Evolutionary conservation across 2,888 invertebrate genomes (phyloP), one percentile per base, ranked within the genome.

Genomic region (Campopleginae sp.): DNA sequence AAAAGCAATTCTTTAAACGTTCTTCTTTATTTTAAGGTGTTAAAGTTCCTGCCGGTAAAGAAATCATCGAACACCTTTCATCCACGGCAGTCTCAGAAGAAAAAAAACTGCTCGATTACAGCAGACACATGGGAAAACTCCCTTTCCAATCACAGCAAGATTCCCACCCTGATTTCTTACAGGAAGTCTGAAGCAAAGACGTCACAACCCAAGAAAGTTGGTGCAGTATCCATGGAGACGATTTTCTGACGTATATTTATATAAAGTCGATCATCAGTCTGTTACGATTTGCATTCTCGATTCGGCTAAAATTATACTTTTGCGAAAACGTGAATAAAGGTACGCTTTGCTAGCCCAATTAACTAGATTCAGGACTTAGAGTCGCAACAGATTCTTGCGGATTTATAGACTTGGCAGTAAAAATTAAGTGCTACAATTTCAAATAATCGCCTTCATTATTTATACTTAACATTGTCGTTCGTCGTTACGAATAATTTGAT

Each of bases 191-290:
- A 54, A 8, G 8, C 54, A 54, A 23, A 23, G 54, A 54, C 12
- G 19, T 38, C 63, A 42, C 10, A 46, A 1, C 17, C 12, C 44
- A n/a, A 31, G 23, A 7, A 31, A 74, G 76, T 48, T 42, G n/a
- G 42, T n/a, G 2, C 27, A n/a, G 85, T 85, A 80, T 85, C 85
- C 79, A 81, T 79, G 82, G 85, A 80, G 72, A 84, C 84, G 77
- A 84, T 77, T 84, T 74, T 46, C 68, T 27, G 80, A 12, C 61
- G 42, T 48, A 31, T 27, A 38, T 27, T 58, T 51, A 58, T 51
- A 58, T 81, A 48, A 31, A 46, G 75, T 66, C 61, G 44, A 63
- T 12, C 71, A 76, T 71, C 81, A 81, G 82, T 86, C 63, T 4
- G 44, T 65, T 42, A 42, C 68, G 33, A 61, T 75, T 84, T 38